Conservation (phyloP, 1,140 invertebrate species). For the Belonocnema kinseyi region DNA sequence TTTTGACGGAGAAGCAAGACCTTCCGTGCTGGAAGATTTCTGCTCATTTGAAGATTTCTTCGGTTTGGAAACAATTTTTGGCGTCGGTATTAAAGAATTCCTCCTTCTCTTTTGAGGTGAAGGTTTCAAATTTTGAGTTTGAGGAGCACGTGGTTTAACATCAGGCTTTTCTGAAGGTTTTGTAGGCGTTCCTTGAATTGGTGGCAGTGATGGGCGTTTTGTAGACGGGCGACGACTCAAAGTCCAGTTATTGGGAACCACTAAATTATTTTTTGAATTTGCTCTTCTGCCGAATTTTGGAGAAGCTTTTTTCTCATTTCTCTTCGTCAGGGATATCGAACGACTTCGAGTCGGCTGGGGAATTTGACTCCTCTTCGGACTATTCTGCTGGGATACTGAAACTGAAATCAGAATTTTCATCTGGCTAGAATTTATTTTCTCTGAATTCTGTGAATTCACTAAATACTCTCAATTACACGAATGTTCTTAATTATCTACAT, state of each 20-base stretch:
- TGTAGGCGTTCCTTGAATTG: conserved; percentile 67
- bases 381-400: conserved; percentile 69
- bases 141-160: not conserved
- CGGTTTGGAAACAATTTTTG: conserved; percentile 39
- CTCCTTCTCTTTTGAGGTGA: not conserved
- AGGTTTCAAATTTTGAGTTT: not conserved
- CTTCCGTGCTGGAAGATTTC: conserved; percentile 44
- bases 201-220: conserved; percentile 57
- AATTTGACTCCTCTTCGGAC: conserved; percentile 69
- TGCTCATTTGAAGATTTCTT: conserved; percentile 45
- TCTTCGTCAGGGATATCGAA: conserved; percentile 63
- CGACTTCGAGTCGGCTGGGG: conserved; percentile 66
- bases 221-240: conserved; percentile 8
- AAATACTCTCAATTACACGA: too few species aligned
- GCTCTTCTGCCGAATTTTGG: conserved; percentile 59
- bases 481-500: too few species aligned
- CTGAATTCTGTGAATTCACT: too few species aligned
- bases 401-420: conserved; percentile 51
- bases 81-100: not conserved
- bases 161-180: conserved; percentile 40
- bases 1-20: conserved; percentile 61
- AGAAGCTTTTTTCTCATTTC: conserved; percentile 55
- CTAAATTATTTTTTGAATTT: conserved; percentile 47
- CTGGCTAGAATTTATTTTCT: too few species aligned
- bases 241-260: conserved; percentile 42